Base-by-base conservation (phyloP, 2,888 invertebrate genomes). In the Melangyna quadrimaculata region DNA sequence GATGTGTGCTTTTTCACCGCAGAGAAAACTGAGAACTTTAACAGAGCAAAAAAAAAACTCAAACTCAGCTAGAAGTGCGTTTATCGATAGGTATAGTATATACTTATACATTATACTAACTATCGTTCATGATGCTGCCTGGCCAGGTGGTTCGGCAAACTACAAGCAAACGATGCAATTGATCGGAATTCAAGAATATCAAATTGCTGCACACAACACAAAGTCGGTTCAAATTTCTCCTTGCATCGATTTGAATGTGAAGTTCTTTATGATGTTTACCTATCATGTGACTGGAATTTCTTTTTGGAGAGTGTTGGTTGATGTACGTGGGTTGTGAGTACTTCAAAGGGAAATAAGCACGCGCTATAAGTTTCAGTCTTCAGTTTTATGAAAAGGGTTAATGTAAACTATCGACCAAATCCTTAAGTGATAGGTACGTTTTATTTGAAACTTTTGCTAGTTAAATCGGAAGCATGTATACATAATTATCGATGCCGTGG, bases 141-240 rank as follows among this genome's bases (percentile, higher is more conserved):
- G 43, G 59, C 73, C 77, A 86, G 77, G 84, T 75, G 53, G 55
- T 80, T 77, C 86, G 86, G 86, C 80, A 86, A 86, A 86, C 70
- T 81, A 80, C 80, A 86, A 86, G 73, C 48, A 65, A 65, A 75
- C 78, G 27, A 81, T 81, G 81, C 86, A 86, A 86, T 78, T 81
- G 86, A 86, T 86, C 80, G 77, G 80, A 86, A 77, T 78, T 51
- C 77, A 77, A 80, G 73, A 77, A 78, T 86, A 86, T 86, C 86
- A 61, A 59, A 37, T 86, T 86, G 69, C 86, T 35, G 14, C 51
- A 10, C 59, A 55, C 72, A 73, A 61, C 73, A 72, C 37, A 45
- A 59, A 59, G 78, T 40, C 63, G 81, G 69, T 43, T 86, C 81
- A 51, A 74, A 73, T 86, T 86, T 80, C 75, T 40, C 27, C 17